These are phyloP conservation scores for Hypomecis punctinalis DNA, from an alignment of 2,888 invertebrate species.

Conservation along the genomic window DNA sequence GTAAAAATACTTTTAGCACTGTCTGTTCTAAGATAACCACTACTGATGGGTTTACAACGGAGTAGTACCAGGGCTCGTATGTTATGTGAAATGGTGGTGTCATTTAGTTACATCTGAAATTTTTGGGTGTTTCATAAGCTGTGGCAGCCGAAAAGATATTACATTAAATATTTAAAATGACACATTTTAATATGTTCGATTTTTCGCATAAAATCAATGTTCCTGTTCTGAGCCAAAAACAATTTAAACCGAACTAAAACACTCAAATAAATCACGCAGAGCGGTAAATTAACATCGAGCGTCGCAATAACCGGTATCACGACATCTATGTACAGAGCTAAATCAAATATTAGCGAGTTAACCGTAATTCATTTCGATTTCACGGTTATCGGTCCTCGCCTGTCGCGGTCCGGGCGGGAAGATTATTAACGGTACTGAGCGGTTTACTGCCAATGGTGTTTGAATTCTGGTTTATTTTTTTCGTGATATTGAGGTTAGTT, in stretches of 20 bases:
- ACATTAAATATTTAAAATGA: too few species aligned
- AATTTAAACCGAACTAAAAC: neutral
- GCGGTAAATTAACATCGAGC: conserved; percentile 22
- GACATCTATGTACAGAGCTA: conserved; percentile 32
- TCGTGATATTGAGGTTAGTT: neutral
- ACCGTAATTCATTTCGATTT: conserved; percentile 33
- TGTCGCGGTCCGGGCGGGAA: conserved; percentile 22
- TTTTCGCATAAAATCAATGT: neutral
- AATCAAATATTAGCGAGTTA: conserved; percentile 36
- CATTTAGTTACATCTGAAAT: too few species aligned
- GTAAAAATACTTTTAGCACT: too few species aligned
- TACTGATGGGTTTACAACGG: too few species aligned
- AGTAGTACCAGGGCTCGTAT: too few species aligned
- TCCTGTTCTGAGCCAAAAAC: neutral
- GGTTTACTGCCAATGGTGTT: conserved; percentile 13
- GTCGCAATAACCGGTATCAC: conserved; percentile 31
- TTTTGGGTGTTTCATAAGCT: too few species aligned
- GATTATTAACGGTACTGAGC: conserved; percentile 26
- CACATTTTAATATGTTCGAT: neutral
- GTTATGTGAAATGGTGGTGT: too few species aligned
- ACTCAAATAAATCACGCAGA: conserved; percentile 16
- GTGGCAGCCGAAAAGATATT: too few species aligned
- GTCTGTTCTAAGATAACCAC: too few species aligned
- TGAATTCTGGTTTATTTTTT: neutral
- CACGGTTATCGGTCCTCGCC: conserved; percentile 30